A percentile compares a stretch with the other conserved stretches of the same genome.
phyloP scores from a whole-genome alignment of 2,888 invertebrate species.

The Amphimallon solstitiale region DNA sequence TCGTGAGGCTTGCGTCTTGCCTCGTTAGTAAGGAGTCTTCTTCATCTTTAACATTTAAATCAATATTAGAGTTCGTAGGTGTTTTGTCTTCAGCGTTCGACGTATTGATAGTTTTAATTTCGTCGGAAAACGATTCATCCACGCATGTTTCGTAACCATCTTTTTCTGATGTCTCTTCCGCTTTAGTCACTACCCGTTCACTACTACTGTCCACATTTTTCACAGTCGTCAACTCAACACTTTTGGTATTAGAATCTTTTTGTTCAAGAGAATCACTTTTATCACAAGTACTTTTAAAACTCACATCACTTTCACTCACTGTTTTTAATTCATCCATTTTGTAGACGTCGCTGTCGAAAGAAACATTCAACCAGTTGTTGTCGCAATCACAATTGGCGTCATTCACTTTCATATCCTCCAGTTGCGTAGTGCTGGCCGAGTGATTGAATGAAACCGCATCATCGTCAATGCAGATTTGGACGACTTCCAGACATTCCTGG shows the following conservation, averaged over 20 bases:
- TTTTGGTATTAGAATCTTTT: background rate
- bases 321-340: conserved; percentile 24
- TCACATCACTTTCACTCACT: conserved; percentile 43
- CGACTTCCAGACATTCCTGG: conserved; percentile 71
- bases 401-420: conserved; percentile 10
- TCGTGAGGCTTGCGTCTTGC: background rate
- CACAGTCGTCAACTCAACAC: conserved; percentile 32
- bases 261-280: conserved; percentile 35
- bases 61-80: conserved; percentile 53
- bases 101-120: conserved; percentile 42
- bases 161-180: conserved; percentile 44
- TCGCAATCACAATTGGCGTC: background rate
- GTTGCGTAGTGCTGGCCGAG: conserved; percentile 52
- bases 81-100: conserved; percentile 47
- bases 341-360: conserved; percentile 16
- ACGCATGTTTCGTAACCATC: conserved; percentile 72
- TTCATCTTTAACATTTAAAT: conserved; percentile 15
- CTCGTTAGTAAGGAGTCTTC: no score
- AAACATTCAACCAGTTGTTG: conserved; percentile 20
- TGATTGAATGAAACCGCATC: conserved; percentile 63
- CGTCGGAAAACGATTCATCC: conserved; percentile 68
- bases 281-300: conserved; percentile 46
- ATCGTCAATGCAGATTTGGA: conserved; percentile 72
- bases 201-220: conserved; percentile 41
- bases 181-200: conserved; percentile 13